Base-by-base conservation (phyloP, 2,797 vertebrate species). In the Tiaroga cobitis region DNA sequence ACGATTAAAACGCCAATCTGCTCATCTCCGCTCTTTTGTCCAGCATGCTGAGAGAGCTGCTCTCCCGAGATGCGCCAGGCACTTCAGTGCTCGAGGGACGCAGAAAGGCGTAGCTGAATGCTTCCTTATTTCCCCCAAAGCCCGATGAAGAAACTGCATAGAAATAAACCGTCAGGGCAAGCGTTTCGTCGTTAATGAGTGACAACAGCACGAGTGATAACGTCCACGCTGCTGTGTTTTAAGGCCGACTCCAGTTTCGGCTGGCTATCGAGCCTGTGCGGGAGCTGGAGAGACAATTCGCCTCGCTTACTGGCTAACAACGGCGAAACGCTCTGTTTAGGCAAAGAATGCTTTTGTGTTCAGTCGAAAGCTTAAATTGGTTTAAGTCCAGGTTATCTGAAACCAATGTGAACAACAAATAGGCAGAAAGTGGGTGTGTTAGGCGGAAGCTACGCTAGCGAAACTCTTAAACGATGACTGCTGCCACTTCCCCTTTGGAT, bases 401-500 rank as follows among this genome's bases (percentile, higher is more conserved):
- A 85, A 86, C 72, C 68, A 69, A 54, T 18, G 32, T 37, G 70
- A 78, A 83, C 78, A 86, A 73, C 84, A 86, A 78, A 73, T 34
- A 54, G 70, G 18, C 69, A n/a, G 59, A 89, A 46, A 78, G 85
- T 81, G 87, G 69, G 87, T 87, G 85, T 83, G 86, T 82, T 46
- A 15, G 76, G 80, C 54, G 75, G 56, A 83, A 81, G 69, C 80
- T 89, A 81, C 56, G 81, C 77, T 68, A 65, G 70, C 82, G 1
- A 56, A 85, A 68, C 80, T 81, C 16, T 81, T 80, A 88, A 90
- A 89, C 85, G 86, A 70, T 83, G 41, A 85, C 72, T 70, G 67
- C 86, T 84, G 59, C 87, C 81, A 86, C 93, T 93, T 80, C 91
- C 84, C 90, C 82, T 88, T 90, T 59, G 81, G 80, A 82, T 89